Conservation (phyloP, 2,113 vertebrate genomes). For the Hucho hucho region DNA sequence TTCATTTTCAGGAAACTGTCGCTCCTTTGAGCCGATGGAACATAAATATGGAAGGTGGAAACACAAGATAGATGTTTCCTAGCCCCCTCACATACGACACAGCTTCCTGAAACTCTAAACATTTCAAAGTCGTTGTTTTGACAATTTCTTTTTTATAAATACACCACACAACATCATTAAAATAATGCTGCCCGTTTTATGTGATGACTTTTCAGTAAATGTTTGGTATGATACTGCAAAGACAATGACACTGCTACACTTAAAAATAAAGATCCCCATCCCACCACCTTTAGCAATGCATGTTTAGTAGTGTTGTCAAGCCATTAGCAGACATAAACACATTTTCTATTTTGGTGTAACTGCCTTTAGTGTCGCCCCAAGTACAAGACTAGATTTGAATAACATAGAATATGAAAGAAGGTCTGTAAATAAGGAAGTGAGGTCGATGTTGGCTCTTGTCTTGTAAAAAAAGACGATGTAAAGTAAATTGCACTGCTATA, state of each 20-base stretch:
- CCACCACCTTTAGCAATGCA: not conserved
- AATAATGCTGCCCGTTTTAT: constrained; percentile 3
- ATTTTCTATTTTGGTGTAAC: not conserved
- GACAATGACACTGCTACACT: not conserved
- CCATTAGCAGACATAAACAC: not conserved
- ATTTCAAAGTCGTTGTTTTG: not conserved
- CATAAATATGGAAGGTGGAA: constrained; percentile 42
- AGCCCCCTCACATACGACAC: constrained; percentile 14
- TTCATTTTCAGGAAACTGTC: constrained; percentile 35
- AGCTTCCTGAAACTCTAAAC: constrained; percentile 14
- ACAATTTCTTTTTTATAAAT: not conserved
- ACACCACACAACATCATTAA: constrained; percentile 6
- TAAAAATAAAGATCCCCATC: not conserved
- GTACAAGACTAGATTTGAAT: constrained; percentile 3
- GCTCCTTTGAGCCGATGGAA: constrained; percentile 22
- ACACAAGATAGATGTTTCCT: constrained; percentile 26
- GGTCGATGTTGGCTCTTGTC: no score
- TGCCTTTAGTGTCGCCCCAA: not conserved
- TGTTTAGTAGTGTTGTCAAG: not conserved
- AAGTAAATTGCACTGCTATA: not conserved
- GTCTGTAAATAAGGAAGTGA: no score
- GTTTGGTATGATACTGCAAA: not conserved
- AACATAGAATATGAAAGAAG: not conserved
- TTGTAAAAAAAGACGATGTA: no score
- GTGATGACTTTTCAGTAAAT: not conserved